phyloP scores from a whole-genome alignment of 2,888 invertebrate genomes.

The Zonitis immaculata region DNA sequence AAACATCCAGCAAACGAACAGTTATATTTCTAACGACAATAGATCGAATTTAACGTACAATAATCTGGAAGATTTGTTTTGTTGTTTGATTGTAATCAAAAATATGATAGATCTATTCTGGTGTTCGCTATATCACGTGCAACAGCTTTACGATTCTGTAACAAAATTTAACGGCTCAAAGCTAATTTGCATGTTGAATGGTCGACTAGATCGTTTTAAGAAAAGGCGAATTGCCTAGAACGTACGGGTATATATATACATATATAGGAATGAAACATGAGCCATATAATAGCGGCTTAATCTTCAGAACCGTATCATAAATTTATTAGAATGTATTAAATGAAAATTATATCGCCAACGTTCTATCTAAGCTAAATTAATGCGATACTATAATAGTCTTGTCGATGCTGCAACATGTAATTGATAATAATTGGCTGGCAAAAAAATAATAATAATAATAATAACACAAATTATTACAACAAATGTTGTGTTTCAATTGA shows the following conservation, averaged over 20 bases:
- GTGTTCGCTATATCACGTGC: conserved; percentile 38
- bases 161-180: conserved; percentile 44
- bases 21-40: conserved; percentile 8
- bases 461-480: too few species aligned
- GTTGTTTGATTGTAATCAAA: too few species aligned
- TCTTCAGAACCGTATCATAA: conserved; percentile 45
- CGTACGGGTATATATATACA: too few species aligned
- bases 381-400: conserved; percentile 14
- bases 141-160: conserved; percentile 37
- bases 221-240: conserved; percentile 39
- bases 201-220: conserved; percentile 41
- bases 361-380: conserved; percentile 18
- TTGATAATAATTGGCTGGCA: conserved; percentile 8
- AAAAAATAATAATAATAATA: too few species aligned
- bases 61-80: too few species aligned
- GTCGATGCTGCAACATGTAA: conserved; percentile 9
- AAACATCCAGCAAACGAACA: neutral
- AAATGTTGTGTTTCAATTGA: too few species aligned
- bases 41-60: conserved; percentile 24
- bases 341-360: conserved; percentile 42
- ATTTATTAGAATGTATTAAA: conserved; percentile 48
- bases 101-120: too few species aligned
- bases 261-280: conserved; percentile 42
- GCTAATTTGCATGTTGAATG: conserved; percentile 46
- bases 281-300: conserved; percentile 47